Base-by-base conservation (phyloP, 1,140 invertebrate species). In the Orchesella cincta region DNA sequence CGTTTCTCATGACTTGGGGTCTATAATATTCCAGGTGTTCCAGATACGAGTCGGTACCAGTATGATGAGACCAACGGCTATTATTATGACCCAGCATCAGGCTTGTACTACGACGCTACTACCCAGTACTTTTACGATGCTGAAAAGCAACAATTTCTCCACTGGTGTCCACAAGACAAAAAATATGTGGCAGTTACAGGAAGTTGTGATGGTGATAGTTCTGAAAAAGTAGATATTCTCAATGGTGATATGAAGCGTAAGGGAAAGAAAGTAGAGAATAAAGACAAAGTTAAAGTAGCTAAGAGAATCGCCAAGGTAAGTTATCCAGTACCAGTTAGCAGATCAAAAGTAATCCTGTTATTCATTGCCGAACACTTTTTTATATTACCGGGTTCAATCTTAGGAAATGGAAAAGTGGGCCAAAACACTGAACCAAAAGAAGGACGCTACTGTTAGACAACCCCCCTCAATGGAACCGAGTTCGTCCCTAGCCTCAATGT, bases 31-130 rank as follows among this genome's bases (percentile, higher is more conserved):
- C 23, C 72, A 93, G 92, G 90, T 82, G 86, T 92, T 52, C 97
- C 97, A 28, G 96, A 99, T 90, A 91, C 93, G 0, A 92, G 91
- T 76, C 92, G 91, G 20, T 99, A 97, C 85, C 92, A 96, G 82
- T 98, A 95, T 85, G 97, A 99, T 86, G 94, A 96, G 84, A 90
- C 91, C 0, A 98, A 95, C 20, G 96, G 97, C 0, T 99, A 97
- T 84, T 98, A 98, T 84, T 99, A 97, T 85, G 97, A 99, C 86
- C 90, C 94, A 0, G 87, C 88, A 1, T 98, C 96, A 16, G 93
- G 93, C 1, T 88, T 98, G 2, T 99, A 99, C 85, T 99, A 98
- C 83, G 96, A 99, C 88, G 90, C 95, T 0, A 95, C 91, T 83
- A 95, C 95, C 12, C 94, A 96, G 85, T 97, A 97, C 84, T 95